phyloP scores from a whole-genome alignment of 2,113 vertebrate species.

The Callipepla squamata region DNA sequence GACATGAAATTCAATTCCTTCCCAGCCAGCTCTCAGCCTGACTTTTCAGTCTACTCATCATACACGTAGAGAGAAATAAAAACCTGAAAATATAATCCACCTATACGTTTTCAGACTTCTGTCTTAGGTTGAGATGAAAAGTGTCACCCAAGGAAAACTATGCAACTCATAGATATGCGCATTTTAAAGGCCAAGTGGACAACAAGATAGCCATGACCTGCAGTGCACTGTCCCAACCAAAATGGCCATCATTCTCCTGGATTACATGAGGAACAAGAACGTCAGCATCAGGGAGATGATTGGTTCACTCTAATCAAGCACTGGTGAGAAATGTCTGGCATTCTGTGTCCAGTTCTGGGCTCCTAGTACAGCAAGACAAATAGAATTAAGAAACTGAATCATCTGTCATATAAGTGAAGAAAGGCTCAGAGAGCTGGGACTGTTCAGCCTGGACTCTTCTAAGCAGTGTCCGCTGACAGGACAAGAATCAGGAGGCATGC shows the following conservation, averaged over 20 bases:
- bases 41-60: not conserved
- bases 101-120: not conserved
- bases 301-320: not conserved
- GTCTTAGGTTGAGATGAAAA: not conserved
- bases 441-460: not conserved
- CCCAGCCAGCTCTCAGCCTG: not conserved
- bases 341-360: not conserved
- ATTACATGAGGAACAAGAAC: not conserved
- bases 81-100: not conserved
- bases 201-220: not conserved
- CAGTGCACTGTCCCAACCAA: not conserved
- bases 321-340: not conserved
- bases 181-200: not conserved
- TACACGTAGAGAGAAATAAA: not conserved
- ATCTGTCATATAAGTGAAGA: not conserved
- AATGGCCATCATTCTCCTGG: not conserved
- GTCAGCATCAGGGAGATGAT: not conserved
- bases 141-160: not conserved
- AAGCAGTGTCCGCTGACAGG: not conserved
- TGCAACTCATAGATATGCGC: not conserved
- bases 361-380: not conserved
- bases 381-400: not conserved
- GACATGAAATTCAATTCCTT: not conserved
- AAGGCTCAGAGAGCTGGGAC: not conserved
- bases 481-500: not conserved